These are phyloP conservation scores for Rhagophthalmus giganteus DNA, from an alignment of 2,888 invertebrate species.

Conservation along the genomic window DNA sequence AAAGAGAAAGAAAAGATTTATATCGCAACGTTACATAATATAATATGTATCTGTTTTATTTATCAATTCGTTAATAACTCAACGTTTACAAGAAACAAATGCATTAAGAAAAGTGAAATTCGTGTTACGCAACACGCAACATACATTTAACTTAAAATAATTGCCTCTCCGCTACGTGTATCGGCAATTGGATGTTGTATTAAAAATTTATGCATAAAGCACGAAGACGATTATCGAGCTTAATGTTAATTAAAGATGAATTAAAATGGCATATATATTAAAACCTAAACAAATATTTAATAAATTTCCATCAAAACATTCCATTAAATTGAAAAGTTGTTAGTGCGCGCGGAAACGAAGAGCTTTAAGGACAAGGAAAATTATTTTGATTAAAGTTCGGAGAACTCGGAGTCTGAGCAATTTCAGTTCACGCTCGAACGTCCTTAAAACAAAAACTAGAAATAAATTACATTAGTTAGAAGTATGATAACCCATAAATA, in stretches of 20 bases:
- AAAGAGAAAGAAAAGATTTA: neutral
- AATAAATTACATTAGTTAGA: conserved; percentile 15
- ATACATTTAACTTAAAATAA: conserved; percentile 15
- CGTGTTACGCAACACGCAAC: conserved; percentile 11
- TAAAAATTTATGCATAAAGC: conserved; percentile 16
- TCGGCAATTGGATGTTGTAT: conserved; percentile 19
- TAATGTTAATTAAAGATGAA: conserved; percentile 2
- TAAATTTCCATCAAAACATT: neutral
- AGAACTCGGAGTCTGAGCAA: conserved; percentile 1
- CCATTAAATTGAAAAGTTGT: neutral
- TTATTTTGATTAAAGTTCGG: conserved; percentile 8
- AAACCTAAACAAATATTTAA: neutral
- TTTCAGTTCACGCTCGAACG: conserved; percentile 17
- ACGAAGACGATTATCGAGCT: neutral
- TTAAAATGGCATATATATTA: too few species aligned
- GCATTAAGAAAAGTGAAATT: conserved; percentile 26
- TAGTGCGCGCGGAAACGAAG: neutral
- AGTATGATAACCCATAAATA: conserved; percentile 28
- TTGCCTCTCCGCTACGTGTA: conserved; percentile 16
- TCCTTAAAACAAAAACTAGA: conserved; percentile 12
- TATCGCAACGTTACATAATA: conserved; percentile 10
- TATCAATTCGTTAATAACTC: conserved; percentile 26
- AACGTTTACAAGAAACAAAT: conserved; percentile 21
- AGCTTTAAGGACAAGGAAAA: conserved; percentile 4
- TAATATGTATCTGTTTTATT: conserved; percentile 5